These are phyloP conservation scores for Megaceryle alcyon DNA, from an alignment of 2,797 vertebrate species.

Conservation along the genomic window DNA sequence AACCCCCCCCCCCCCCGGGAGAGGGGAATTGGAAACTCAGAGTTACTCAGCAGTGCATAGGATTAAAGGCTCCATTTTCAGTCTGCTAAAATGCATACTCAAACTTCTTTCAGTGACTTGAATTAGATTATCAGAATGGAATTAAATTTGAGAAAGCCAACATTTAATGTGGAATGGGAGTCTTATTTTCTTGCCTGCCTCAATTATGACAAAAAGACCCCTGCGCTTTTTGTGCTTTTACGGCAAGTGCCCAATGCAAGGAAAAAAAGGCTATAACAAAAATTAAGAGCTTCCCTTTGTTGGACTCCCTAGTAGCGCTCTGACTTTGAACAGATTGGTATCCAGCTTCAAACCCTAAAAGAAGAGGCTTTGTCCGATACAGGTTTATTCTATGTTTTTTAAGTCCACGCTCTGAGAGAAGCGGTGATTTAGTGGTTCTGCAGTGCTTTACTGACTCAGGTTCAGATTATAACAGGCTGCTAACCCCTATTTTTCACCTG, in stretches of 20 bases:
- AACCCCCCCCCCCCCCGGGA: neutral
- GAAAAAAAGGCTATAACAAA: constrained; percentile 17
- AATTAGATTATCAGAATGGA: constrained; percentile 29
- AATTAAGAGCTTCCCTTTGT: constrained; percentile 51
- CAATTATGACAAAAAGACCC: neutral
- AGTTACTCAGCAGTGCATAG: neutral
- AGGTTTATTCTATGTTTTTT: constrained; percentile 74
- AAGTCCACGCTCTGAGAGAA: constrained; percentile 63
- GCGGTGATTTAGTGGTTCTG: constrained; percentile 71
- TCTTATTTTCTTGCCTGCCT: constrained; percentile 20
- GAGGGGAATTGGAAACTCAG: neutral
- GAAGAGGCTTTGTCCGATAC: constrained; percentile 60
- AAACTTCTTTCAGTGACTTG: neutral
- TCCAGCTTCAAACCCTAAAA: constrained; percentile 45
- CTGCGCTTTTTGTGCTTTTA: neutral
- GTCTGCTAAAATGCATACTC: neutral
- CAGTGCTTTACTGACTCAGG: constrained; percentile 61
- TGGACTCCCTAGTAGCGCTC: neutral
- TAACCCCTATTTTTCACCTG: constrained; percentile 75
- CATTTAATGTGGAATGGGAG: neutral
- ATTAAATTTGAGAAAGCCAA: neutral
- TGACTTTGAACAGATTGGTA: constrained; percentile 51
- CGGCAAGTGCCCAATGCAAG: neutral
- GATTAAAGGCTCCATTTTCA: constrained; percentile 14
- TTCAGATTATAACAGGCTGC: constrained; percentile 72